phyloP scores from a whole-genome alignment of 2,888 invertebrate genomes.

The Nemapogon koenigi region DNA sequence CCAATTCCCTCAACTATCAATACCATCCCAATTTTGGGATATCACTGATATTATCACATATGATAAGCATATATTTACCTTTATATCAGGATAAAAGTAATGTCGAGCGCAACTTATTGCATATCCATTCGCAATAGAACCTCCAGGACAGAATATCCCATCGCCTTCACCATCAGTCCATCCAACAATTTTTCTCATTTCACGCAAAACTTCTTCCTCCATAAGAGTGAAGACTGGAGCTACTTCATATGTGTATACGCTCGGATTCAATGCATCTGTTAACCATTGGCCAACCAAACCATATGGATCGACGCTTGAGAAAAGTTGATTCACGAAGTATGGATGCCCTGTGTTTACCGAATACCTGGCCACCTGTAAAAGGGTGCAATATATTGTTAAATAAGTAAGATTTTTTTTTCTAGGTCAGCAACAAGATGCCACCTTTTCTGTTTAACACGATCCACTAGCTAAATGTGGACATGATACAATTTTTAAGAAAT shows the following conservation, averaged over 20 bases:
- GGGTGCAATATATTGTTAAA: too few species aligned
- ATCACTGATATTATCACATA: too few species aligned
- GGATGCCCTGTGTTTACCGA: constrained; percentile 92
- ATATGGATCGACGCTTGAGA: constrained; percentile 84
- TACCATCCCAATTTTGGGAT: too few species aligned
- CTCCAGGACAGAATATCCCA: constrained; percentile 90
- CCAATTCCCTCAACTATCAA: too few species aligned
- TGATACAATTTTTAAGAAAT: too few species aligned
- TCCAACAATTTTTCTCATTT: constrained; percentile 82
- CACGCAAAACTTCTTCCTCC: constrained; percentile 81
- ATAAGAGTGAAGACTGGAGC: constrained; percentile 87
- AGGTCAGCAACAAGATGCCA: too few species aligned
- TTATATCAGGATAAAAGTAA: constrained; percentile 73
- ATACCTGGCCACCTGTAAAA: constrained; percentile 63
- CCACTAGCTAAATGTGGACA: too few species aligned
- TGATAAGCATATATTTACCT: constrained; percentile 50
- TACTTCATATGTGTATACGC: constrained; percentile 90
- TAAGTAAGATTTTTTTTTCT: too few species aligned
- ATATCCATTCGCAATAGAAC: constrained; percentile 89
- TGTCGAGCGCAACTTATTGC: constrained; percentile 88
- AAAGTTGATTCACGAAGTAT: constrained; percentile 88
- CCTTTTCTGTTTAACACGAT: too few species aligned
- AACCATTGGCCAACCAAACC: constrained; percentile 85
- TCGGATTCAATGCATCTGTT: constrained; percentile 84
- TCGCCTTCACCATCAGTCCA: constrained; percentile 78